These are phyloP conservation scores for Stomatorhinus ivindoensis DNA, from an alignment of 2,113 vertebrate species.

Conservation along the genomic window DNA sequence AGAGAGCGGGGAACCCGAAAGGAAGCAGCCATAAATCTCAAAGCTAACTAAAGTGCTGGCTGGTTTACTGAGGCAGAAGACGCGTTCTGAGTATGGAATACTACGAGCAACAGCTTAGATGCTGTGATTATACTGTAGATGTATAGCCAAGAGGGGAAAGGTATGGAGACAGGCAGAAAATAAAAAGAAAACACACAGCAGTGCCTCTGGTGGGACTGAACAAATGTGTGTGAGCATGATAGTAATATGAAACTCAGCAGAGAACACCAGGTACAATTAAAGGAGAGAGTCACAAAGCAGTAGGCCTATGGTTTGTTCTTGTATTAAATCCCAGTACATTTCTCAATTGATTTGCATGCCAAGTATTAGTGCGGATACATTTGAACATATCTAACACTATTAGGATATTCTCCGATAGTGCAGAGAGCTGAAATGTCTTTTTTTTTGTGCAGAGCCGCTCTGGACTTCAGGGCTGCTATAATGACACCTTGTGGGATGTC, in stretches of 20 bases:
- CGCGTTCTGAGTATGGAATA: background rate
- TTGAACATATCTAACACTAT: background rate
- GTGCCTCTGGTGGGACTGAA: background rate
- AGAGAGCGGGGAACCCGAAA: background rate
- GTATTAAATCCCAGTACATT: background rate
- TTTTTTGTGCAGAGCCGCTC: background rate
- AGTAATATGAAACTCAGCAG: background rate
- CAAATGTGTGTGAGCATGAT: background rate
- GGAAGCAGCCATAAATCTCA: slow-evolving; percentile 10
- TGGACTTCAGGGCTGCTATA: background rate
- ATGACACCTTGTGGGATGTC: slow-evolving; percentile 17
- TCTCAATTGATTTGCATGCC: slow-evolving; percentile 6
- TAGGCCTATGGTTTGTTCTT: background rate
- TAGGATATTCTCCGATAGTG: background rate
- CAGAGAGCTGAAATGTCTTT: background rate
- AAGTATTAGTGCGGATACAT: background rate
- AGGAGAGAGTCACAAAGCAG: background rate
- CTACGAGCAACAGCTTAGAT: background rate
- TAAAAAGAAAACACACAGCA: background rate
- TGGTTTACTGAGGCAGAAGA: background rate
- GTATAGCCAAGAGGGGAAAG: background rate
- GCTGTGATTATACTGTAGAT: background rate
- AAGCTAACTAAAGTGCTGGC: background rate
- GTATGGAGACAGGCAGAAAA: background rate
- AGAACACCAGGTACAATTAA: background rate